A percentile compares a stretch with the other conserved stretches of the same genome.
Conservation (phyloP, 2,797 vertebrate species). For the Crax fasciolata region DNA sequence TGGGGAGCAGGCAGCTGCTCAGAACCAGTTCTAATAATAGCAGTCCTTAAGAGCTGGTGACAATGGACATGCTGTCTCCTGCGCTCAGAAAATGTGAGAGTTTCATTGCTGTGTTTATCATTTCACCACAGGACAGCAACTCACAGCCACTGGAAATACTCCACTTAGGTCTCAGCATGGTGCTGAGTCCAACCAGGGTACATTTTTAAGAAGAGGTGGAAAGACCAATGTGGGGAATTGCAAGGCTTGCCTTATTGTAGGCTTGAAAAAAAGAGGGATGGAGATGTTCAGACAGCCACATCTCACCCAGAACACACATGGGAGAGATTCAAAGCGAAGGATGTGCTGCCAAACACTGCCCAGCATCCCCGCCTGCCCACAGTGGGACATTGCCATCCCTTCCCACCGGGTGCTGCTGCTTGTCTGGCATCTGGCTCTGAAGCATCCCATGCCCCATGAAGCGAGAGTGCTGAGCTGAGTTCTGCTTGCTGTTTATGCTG, state of each 20-base stretch:
- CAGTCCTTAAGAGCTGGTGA: neutral
- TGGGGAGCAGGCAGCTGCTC: neutral
- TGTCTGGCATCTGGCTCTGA: neutral
- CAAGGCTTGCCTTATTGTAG: neutral
- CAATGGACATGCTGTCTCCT: neutral
- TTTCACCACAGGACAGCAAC: neutral
- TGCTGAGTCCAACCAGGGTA: neutral
- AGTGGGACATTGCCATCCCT: neutral
- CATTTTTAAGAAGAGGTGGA: neutral
- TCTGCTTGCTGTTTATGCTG: constrained; percentile 26
- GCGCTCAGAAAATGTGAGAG: neutral
- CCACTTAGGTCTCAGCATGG: neutral
- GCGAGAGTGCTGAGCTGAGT: neutral
- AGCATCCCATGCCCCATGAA: neutral
- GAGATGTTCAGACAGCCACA: neutral
- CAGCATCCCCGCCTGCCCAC: neutral
- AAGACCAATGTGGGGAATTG: neutral
- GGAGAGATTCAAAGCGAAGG: neutral
- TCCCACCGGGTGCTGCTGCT: neutral
- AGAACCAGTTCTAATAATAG: neutral
- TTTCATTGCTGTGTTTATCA: neutral
- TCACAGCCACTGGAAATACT: neutral
- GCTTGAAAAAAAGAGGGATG: neutral
- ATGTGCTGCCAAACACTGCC: neutral
- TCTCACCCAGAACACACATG: neutral